Base-by-base conservation (phyloP, 1,140 invertebrate genomes). In the Paracyclopina nana region DNA sequence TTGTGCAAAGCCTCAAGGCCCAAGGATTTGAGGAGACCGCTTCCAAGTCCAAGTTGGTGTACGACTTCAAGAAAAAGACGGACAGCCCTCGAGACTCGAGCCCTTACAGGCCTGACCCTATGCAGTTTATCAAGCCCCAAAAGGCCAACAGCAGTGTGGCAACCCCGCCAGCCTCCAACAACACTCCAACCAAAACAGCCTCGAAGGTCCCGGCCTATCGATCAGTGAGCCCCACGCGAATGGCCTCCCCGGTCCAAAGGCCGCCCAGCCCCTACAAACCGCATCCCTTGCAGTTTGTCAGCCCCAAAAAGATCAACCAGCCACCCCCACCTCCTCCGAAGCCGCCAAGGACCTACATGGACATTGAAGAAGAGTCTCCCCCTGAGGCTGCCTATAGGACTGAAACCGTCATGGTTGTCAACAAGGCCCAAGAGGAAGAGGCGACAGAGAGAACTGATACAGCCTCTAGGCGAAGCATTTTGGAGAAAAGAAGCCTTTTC, bases 261-360 rank as follows among this genome's bases (percentile, higher is more conserved):
- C 22, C 38, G 4, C 20, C 34, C 38, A 46, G 31, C 28, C 50
- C 50, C n/a, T 18, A 18, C 22, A 52, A 52, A 16, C 50, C 50
- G 11, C 50, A 52, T 27, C 50, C 50, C 14, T 27, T 52, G 9
- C 50, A 52, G 41, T 52, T 52, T 44, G 50, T 52, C 12, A 46
- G 31, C 18, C 50, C 50, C 4, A 20, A 44, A 14, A 16, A 20
- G 14, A n/a, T 14, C 14, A 4, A 22, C 3, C 29, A 28, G 9
- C 46, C 46, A 8, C 30, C 48, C 9, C 29, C 31, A 6, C 48
- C 20, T 24, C 31, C 24, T 2, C n/a, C 34, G n/a, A 38, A 38
- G 20, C 34, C 34, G 5, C 4, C 34, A 8, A n/a, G 34, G n/a
- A 38, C 34, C n/a, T 38, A 20, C n/a, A 44, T 4, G 42, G 14